Base-by-base conservation (phyloP, 2,113 vertebrate species). In the Passer montanus region DNA sequence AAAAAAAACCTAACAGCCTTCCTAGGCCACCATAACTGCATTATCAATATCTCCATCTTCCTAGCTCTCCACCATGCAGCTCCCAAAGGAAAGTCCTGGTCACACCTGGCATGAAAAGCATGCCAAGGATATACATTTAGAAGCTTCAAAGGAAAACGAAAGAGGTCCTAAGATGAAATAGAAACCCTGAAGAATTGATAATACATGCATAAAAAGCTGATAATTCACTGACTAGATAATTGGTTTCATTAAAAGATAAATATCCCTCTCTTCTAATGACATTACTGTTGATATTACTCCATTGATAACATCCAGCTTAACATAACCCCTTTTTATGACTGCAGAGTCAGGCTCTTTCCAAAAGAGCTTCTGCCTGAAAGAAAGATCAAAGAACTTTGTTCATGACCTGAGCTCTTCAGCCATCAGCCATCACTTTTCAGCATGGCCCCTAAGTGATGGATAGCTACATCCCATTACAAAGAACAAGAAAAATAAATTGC, bases 171-270 rank as follows among this genome's bases (percentile, higher is more conserved):
- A 73, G 9, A 73, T 8, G 4, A 85, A 92, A 83, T 3, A 86
- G 43, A 77, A 92, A 87, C 31, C 37, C 19, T 41, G 69, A 70
- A 90, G 23, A 44, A 59, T 39, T 7, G n/a, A 26, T 88, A 62
- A 81, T 37, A 69, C 15, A 14, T 70, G 26, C 63, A 74, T 74
- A 74, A 87, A 84, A 67, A 77, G 46, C 55, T 55, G 60, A 70
- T 7, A 77, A 52, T 68, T 68, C 22, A 11, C 31, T 44, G 7
- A 41, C 21, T 43, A 35, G 68, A 70, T 84, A 87, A 94, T 11
- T 81, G 15, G 35, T 70, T 94, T 81, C 23, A 94, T 96, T 96
- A 92, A 74, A 94, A 95, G 84, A 84, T 74, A 89, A 91, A 87
- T 20, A 49, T 35, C 63, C 67, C 26, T 69, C 9, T 80, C 46